These are phyloP conservation scores for Diogma glabrata DNA, from an alignment of 2,888 invertebrate species.

Conservation along the genomic window DNA sequence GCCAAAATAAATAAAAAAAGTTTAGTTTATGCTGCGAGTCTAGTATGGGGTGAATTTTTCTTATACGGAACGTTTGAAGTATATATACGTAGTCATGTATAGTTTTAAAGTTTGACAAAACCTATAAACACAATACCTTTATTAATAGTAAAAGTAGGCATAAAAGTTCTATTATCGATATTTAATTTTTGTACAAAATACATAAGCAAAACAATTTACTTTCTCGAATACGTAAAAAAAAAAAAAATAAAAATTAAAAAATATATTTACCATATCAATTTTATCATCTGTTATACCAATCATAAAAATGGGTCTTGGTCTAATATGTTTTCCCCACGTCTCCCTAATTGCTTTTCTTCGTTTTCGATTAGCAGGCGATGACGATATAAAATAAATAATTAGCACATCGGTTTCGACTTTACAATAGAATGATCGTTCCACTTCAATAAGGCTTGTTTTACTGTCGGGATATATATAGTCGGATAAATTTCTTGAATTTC, in stretches of 20 bases:
- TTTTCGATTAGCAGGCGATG: constrained; percentile 39
- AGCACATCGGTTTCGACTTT: neutral
- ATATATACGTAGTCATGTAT: no score
- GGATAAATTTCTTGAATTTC: constrained; percentile 1
- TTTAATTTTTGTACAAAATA: no score
- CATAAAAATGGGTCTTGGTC: constrained; percentile 44
- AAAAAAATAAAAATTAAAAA: neutral
- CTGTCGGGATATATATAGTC: neutral
- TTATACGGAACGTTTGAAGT: no score
- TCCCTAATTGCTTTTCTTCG: constrained; percentile 44
- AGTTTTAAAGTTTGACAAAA: no score
- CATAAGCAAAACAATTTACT: no score
- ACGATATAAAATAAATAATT: constrained; percentile 42
- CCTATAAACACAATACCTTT: no score
- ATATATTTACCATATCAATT: constrained; percentile 16
- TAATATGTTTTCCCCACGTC: constrained; percentile 45
- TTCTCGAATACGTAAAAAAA: neutral
- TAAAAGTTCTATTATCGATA: no score
- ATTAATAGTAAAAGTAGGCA: no score
- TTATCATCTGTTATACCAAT: constrained; percentile 38
- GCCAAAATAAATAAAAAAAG: no score
- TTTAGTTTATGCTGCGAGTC: no score
- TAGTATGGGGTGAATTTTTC: no score
- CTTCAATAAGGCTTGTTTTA: neutral
- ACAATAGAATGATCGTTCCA: neutral